These are phyloP conservation scores for Sardinella longiceps DNA, from an alignment of 2,797 vertebrate species.

Conservation along the genomic window DNA sequence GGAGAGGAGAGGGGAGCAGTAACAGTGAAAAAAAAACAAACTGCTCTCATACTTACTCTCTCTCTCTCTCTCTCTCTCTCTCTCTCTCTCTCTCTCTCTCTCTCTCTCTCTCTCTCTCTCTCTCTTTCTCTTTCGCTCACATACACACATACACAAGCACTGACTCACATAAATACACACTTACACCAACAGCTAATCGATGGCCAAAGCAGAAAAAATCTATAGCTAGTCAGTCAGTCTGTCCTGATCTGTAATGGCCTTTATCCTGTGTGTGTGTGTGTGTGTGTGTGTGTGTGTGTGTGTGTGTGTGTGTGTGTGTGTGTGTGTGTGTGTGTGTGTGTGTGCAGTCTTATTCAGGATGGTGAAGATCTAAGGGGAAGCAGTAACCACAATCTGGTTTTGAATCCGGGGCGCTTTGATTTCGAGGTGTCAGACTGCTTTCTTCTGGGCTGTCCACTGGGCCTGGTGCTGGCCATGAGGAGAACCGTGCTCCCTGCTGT, in stretches of 20 bases:
- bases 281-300: constrained; percentile 32
- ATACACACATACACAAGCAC: background rate
- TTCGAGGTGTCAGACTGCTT: constrained; percentile 97
- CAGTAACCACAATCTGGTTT: constrained; percentile 74
- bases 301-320: constrained; percentile 17
- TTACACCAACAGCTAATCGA: background rate
- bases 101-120: background rate
- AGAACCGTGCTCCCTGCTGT: constrained; percentile 89
- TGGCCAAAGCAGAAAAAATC: background rate
- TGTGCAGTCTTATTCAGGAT: constrained; percentile 83
- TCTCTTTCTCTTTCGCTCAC: background rate
- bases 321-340: constrained; percentile 31
- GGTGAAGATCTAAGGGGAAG: constrained; percentile 74
- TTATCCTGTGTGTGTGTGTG: background rate
- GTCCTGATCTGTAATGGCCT: background rate
- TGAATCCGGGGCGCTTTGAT: constrained; percentile 88
- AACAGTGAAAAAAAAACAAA: background rate
- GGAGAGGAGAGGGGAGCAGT: background rate
- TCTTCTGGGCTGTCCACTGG: constrained; percentile 92
- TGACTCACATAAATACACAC: background rate
- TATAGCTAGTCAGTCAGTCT: background rate
- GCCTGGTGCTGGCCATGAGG: constrained; percentile 96
- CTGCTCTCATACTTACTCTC: background rate
- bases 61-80: background rate
- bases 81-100: background rate